phyloP scores from a whole-genome alignment of 2,113 vertebrate genomes.

The Desmodus rotundus region DNA sequence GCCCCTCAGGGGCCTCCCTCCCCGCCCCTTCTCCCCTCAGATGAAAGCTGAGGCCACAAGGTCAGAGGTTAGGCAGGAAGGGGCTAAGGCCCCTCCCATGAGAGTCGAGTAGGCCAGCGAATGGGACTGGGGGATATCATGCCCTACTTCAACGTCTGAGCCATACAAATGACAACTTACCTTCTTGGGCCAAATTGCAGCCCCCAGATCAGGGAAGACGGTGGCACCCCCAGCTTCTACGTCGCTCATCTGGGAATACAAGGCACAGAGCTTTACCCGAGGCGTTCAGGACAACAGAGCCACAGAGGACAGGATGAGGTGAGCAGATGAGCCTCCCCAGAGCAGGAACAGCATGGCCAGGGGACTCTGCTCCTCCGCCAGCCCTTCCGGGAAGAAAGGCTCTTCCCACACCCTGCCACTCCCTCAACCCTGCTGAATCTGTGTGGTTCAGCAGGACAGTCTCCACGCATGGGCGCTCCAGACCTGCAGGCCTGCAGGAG shows the following conservation, averaged over 20 bases:
- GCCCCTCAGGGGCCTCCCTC: neutral
- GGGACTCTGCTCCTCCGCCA: neutral
- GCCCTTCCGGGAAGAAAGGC: neutral
- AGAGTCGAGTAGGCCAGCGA: neutral
- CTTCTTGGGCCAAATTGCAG: conserved; percentile 93
- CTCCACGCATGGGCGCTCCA: neutral
- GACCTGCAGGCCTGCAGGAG: neutral
- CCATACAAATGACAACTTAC: conserved; percentile 74
- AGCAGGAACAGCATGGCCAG: neutral
- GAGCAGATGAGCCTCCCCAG: neutral
- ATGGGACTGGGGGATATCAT: neutral
- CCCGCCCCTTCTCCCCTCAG: neutral
- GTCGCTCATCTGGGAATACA: conserved; percentile 92
- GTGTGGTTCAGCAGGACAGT: neutral
- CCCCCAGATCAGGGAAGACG: conserved; percentile 97
- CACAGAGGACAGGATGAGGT: neutral
- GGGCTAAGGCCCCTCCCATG: neutral
- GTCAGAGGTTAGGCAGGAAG: neutral
- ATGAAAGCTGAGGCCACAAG: neutral
- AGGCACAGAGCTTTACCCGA: conserved; percentile 31
- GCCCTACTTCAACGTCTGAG: neutral
- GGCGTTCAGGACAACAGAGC: neutral
- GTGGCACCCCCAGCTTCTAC: conserved; percentile 97
- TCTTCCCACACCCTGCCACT: neutral
- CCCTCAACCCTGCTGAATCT: neutral